phyloP scores from a whole-genome alignment of 2,888 invertebrate genomes.

The Nomada ruficornis region DNA sequence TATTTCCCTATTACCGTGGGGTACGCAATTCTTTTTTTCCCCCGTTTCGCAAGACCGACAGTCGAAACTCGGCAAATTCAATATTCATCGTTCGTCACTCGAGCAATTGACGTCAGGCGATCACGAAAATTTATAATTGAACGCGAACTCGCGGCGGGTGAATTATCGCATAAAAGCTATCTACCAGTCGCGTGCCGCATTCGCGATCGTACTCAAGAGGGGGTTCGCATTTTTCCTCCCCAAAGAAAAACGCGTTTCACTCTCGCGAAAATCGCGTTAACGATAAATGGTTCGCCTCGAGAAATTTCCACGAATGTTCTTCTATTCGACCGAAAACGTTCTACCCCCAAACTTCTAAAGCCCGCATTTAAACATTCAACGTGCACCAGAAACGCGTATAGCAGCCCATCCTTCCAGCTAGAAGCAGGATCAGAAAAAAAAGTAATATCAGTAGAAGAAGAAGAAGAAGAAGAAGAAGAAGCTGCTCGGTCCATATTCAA shows the following conservation, averaged over 20 bases:
- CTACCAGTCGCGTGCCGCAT: conserved; percentile 10
- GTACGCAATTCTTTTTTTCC: background rate
- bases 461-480: background rate
- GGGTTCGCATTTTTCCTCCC: background rate
- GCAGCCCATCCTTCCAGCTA: background rate
- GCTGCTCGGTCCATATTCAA: conserved; percentile 49
- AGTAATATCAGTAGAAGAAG: background rate
- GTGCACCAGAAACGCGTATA: background rate
- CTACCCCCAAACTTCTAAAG: background rate
- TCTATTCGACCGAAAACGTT: background rate
- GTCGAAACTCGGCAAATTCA: background rate
- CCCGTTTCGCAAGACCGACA: background rate
- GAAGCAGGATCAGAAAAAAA: background rate
- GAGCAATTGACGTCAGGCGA: conserved; percentile 43
- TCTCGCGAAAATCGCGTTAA: too few relatives aligned
- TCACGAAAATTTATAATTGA: conserved; percentile 55
- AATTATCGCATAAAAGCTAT: conserved; percentile 29
- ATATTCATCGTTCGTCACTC: conserved; percentile 31
- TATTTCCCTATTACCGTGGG: background rate
- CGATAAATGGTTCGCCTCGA: conserved; percentile 25
- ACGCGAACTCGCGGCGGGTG: conserved; percentile 10
- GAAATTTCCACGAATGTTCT: too few relatives aligned
- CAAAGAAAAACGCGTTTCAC: background rate
- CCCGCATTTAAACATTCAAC: background rate
- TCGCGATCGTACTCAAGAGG: background rate